Conservation (phyloP, 2,888 invertebrate species). For the Drosophila pseudotalamancana region DNA sequence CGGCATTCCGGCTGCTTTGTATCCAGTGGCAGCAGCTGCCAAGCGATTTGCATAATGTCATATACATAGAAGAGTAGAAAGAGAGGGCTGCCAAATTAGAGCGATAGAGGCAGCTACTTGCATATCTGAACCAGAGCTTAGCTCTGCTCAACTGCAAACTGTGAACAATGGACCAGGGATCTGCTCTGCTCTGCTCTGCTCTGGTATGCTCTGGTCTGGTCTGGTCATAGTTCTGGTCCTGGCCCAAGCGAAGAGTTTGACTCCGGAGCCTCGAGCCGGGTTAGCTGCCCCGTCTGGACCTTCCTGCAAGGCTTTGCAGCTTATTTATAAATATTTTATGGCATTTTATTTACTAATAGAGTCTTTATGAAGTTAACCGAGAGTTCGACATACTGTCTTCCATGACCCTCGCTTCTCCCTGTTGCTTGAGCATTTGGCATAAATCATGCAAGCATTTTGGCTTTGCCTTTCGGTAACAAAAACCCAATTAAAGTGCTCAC, state of each 20-base stretch:
- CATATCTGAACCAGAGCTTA: constrained; percentile 18
- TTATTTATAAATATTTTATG: constrained; percentile 53
- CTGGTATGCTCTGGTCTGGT: background rate
- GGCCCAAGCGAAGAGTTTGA: no score
- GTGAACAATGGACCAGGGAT: constrained; percentile 21
- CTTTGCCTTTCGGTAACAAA: constrained; percentile 9
- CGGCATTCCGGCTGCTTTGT: constrained; percentile 46
- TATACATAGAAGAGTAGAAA: constrained; percentile 20
- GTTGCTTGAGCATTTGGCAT: constrained; percentile 19
- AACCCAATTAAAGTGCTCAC: constrained; percentile 38
- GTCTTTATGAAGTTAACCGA: constrained; percentile 63
- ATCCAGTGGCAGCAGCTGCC: constrained; percentile 37
- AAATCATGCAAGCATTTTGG: constrained; percentile 31
- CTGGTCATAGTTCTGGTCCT: no score
- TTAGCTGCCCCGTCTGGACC: background rate
- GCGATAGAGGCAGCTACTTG: background rate
- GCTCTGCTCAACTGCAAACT: constrained; percentile 26
- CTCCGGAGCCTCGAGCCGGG: background rate
- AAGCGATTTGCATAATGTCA: constrained; percentile 60
- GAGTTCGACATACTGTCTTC: constrained; percentile 25
- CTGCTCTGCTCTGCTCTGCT: background rate
- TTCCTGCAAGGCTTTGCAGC: background rate
- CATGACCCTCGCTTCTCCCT: background rate
- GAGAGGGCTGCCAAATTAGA: no score
- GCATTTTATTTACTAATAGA: constrained; percentile 74